Percentiles rank a stretch among this genome's conserved stretches.
These are phyloP conservation scores for Oncorhynchus masou DNA, from an alignment of 2,113 vertebrate species.

Conservation along the genomic window DNA sequence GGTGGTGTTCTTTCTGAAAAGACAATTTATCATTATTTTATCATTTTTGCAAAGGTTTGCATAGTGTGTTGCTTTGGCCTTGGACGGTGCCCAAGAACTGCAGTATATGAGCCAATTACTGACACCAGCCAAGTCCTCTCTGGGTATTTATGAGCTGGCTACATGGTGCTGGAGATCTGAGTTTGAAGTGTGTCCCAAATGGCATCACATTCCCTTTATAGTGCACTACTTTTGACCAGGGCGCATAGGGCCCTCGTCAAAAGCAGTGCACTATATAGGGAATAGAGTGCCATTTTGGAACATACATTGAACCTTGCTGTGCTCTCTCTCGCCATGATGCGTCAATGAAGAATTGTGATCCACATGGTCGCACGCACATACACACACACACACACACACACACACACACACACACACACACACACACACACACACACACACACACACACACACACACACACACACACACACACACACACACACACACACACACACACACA, in stretches of 20 bases:
- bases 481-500: not conserved
- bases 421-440: too few species aligned
- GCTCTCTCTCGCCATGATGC: not conserved
- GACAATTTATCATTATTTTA: conserved; percentile 4
- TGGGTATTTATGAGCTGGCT: not conserved
- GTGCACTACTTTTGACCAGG: not conserved
- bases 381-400: too few species aligned
- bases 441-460: too few species aligned
- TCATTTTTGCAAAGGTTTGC: not conserved
- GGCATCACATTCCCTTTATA: not conserved
- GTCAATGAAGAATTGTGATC: not conserved
- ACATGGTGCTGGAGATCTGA: not conserved
- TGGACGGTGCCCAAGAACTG: conserved; percentile 15
- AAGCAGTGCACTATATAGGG: too few species aligned
- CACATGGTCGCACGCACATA: too few species aligned
- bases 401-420: too few species aligned
- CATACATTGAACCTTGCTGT: not conserved
- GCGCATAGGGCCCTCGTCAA: too few species aligned
- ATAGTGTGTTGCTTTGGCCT: not conserved
- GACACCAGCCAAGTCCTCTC: not conserved
- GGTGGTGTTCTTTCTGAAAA: not conserved
- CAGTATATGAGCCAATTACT: conserved; percentile 11
- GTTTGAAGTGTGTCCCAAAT: not conserved
- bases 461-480: too few species aligned
- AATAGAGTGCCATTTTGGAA: too few species aligned